Conservation (phyloP, 2,888 invertebrate species). For the Schrankia costaestrigalis region DNA sequence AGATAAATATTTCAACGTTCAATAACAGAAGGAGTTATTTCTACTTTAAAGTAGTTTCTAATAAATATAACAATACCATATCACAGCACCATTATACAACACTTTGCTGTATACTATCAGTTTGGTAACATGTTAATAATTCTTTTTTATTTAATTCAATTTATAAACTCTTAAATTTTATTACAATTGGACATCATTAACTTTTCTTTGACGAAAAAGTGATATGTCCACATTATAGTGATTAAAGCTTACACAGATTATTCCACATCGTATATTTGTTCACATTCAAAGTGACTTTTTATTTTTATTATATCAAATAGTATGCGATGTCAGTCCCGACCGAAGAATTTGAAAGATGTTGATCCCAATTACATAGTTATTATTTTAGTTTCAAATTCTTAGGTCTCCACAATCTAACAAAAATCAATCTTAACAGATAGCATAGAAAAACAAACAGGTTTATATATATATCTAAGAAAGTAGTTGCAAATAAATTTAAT, state of each 20-base stretch:
- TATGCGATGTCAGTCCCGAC: slow-evolving; percentile 9
- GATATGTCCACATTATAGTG: slow-evolving; percentile 61
- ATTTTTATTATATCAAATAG: slow-evolving; percentile 15
- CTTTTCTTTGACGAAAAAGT: slow-evolving; percentile 41
- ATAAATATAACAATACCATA: slow-evolving; percentile 61
- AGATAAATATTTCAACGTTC: slow-evolving; percentile 24
- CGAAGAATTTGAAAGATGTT: slow-evolving; percentile 14
- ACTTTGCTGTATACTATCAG: slow-evolving; percentile 47
- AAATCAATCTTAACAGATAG: slow-evolving; percentile 32
- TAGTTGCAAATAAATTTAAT: slow-evolving; percentile 52
- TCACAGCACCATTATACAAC: slow-evolving; percentile 64
- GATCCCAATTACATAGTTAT: neutral
- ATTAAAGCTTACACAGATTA: slow-evolving; percentile 61
- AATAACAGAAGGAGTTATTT: slow-evolving; percentile 36
- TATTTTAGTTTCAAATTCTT: slow-evolving; percentile 20
- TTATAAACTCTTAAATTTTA: slow-evolving; percentile 38
- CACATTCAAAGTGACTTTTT: slow-evolving; percentile 5
- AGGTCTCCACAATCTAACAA: slow-evolving; percentile 21
- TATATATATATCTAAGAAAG: slow-evolving; percentile 34
- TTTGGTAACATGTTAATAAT: slow-evolving; percentile 45
- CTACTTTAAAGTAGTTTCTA: slow-evolving; percentile 42
- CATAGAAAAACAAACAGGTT: slow-evolving; percentile 37
- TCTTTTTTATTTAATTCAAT: slow-evolving; percentile 32
- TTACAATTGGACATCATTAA: slow-evolving; percentile 49
- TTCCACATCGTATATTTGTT: slow-evolving; percentile 27